Base-by-base conservation (phyloP, 1,140 invertebrate species). In the Adelges cooleyi region DNA sequence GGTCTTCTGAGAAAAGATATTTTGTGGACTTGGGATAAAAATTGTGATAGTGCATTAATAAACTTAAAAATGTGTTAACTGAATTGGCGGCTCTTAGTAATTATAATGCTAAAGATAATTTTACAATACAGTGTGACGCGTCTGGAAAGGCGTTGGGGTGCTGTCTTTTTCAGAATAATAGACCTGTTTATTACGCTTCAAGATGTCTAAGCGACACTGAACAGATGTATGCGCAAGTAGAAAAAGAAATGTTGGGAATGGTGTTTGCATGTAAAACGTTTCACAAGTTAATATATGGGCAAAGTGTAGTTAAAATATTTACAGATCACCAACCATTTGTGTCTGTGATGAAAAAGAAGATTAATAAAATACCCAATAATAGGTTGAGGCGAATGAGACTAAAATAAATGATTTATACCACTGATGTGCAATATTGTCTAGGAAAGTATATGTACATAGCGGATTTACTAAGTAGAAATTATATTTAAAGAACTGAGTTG, bases 291-390 rank as follows among this genome's bases (percentile, higher is more conserved):
- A 67, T 75, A 15, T 72, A 71, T 68, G 71, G 73, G 11, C 15
- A 50, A 40, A 40, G 27, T 4, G 18, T 59, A 23, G 51, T 75
- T 10, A 67, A 71, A 6, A 65, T 73, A 9, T 52, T 71, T 54
- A 75, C 71, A 15, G 75, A 76, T 68, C 75, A 77, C 51, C 73
- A 74, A 44, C 74, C 74, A 20, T 49, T 74, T 10, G 71, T 44
- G 4, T 65, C 56, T 3, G 15, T 44, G 15, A 44, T 44, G 5
- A 44, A 44, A 44, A 44, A 66, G 52, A 11, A 72, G 17, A 65
- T 79, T 48, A 52, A 72, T 13, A 71, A 27, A 23, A 50, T 50
- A 23, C 48, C 9, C n/a, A 50, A 50, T 15, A 50, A 50, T 51
- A 6, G 51, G 11, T 5, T 67, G 18, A 53, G 48, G 27, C 23